These are phyloP conservation scores for Threskiornis aethiopicus DNA, from an alignment of 2,797 vertebrate species.

Conservation along the genomic window DNA sequence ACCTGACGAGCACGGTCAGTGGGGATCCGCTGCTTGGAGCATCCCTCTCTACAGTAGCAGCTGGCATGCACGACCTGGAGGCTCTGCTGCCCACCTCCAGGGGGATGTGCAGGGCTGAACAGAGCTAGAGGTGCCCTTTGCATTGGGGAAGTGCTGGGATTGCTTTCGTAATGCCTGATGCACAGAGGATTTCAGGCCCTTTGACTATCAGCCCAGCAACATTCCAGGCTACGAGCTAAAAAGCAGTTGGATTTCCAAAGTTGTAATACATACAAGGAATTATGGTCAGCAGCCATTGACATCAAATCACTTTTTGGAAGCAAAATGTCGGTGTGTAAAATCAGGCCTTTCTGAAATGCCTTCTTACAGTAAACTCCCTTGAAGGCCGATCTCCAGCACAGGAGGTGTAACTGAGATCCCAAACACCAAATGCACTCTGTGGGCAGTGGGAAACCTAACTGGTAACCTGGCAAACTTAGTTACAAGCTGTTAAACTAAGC, in stretches of 20 bases:
- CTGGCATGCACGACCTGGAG: not conserved
- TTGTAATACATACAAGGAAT: not conserved
- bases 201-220: not conserved
- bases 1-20: not conserved
- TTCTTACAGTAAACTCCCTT: not conserved
- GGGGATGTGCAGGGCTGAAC: not conserved
- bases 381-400: not conserved
- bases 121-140: not conserved
- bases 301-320: not conserved
- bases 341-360: not conserved
- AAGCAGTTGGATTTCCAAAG: not conserved
- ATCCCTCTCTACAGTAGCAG: not conserved
- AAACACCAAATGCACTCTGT: not conserved
- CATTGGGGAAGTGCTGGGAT: not conserved
- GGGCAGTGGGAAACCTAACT: not conserved
- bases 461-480: not conserved
- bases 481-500: not conserved
- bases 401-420: not conserved
- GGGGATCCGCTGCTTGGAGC: not conserved
- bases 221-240: not conserved
- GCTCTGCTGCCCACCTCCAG: not conserved
- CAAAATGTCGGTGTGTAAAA: not conserved
- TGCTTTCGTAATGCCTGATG: not conserved
- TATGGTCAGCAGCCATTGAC: not conserved
- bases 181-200: not conserved